Base-by-base conservation (phyloP, 2,888 invertebrate species). In the Aphodius sticticus region DNA sequence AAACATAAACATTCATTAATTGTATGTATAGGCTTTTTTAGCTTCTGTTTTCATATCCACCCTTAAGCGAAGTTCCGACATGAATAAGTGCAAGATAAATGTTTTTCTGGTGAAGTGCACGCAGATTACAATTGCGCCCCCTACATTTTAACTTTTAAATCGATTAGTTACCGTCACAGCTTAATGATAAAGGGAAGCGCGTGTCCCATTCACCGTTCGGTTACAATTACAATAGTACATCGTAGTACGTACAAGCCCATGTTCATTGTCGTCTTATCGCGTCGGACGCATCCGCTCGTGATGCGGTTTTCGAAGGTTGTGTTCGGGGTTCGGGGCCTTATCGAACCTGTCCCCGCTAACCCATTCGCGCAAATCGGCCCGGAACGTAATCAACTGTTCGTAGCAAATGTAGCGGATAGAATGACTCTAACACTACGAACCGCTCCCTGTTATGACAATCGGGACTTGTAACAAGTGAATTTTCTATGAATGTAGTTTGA, bases 371-470 rank as follows among this genome's bases (percentile, higher is more conserved):
- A 86, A 86, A 88, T 87, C 87, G 86, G 85, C 86, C 86, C 12
- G 53, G 84, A 86, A 87, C 84, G 87, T 87, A 88, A 88, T 88
- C 88, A 88, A 87, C 86, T 86, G 88, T 86, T 86, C 86, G 86
- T 88, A 88, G 88, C 88, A 87, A 88, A 88, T 88, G 88, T 86
- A 84, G 84, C 85, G 84, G 86, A 86, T 86, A 86, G 86, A 85
- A 85, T 83, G 83, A 83, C 81, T 53, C 53, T 53, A 53, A 53
- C 53, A 53, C 53, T 12, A 12, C 12, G 3, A 12, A 53, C 7
- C 26, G 26, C 26, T 26, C 26, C 26, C 7, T 3, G 53, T 53
- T 53, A 53, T 53, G 53, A 12, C 53, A 53, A 53, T 53, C 12
- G 53, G 9, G 53, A 53, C 12, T 26, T 26, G 26, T 26, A 26